phyloP scores from a whole-genome alignment of 2,113 vertebrate genomes.

The Monarcha castaneiventris region DNA sequence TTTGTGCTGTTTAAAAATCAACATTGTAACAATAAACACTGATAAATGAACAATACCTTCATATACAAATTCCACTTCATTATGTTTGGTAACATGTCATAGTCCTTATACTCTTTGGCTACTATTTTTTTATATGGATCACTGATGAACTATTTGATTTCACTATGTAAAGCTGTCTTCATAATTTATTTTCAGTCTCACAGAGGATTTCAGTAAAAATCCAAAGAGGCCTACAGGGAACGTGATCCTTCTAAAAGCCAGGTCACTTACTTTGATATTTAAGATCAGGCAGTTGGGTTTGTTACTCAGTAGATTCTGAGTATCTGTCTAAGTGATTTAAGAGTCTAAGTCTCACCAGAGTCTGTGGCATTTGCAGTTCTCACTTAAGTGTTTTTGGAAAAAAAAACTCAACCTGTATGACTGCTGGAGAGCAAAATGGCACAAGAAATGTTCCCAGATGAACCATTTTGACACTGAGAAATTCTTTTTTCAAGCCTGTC shows the following conservation, averaged over 20 bases:
- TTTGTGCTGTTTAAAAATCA: neutral
- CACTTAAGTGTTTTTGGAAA: neutral
- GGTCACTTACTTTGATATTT: neutral
- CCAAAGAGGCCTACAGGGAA: accelerated
- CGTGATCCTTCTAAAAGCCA: neutral
- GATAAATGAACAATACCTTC: neutral
- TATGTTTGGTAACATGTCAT: neutral
- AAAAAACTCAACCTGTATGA: neutral
- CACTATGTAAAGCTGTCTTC: neutral
- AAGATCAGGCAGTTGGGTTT: neutral
- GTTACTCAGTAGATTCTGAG: neutral
- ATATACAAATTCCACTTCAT: neutral
- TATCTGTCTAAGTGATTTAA: neutral
- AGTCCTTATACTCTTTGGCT: neutral
- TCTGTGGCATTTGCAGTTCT: neutral
- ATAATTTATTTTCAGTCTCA: neutral
- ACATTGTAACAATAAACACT: neutral
- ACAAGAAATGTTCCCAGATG: neutral
- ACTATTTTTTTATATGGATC: neutral
- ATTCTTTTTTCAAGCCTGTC: neutral
- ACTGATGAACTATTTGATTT: neutral
- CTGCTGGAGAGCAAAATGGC: neutral
- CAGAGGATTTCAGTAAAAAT: neutral
- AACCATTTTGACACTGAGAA: neutral
- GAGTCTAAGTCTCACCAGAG: neutral